Percentiles rank a stretch among this genome's conserved stretches.
Conservation (phyloP, 2,888 invertebrate species). For the Stenurella melanura region DNA sequence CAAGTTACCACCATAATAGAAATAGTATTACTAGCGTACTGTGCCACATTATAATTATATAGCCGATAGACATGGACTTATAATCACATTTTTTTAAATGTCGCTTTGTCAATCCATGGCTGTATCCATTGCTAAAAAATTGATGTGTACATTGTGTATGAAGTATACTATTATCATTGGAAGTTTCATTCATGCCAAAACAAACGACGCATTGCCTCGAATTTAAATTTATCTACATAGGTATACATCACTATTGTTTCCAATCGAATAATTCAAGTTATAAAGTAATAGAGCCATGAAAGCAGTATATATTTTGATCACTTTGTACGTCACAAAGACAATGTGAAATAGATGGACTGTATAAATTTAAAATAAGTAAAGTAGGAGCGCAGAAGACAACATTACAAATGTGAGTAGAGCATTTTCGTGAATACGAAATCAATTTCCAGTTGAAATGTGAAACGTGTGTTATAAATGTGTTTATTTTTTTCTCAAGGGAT, state of each 20-base stretch:
- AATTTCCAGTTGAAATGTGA: conserved; percentile 29
- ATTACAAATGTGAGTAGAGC: conserved; percentile 28
- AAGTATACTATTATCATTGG: not conserved
- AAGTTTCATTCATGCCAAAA: not conserved
- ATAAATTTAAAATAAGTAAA: conserved; percentile 27
- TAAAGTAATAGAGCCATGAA: not conserved
- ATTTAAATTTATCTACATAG: not conserved
- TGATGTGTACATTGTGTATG: not conserved
- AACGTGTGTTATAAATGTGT: conserved; percentile 30
- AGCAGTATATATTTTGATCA: conserved; percentile 1
- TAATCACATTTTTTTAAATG: no score
- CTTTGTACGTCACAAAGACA: not conserved
- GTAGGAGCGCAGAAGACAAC: conserved; percentile 18
- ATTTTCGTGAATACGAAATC: conserved; percentile 35
- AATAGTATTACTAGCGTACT: no score
- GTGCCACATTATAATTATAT: no score
- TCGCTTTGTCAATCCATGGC: no score
- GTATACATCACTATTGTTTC: not conserved
- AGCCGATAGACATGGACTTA: no score
- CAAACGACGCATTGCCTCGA: not conserved
- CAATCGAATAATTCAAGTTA: not conserved
- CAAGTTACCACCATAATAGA: no score
- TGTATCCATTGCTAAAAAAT: not conserved
- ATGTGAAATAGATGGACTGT: conserved; percentile 15
- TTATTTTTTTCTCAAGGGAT: conserved; percentile 16